Conservation (phyloP, 2,113 vertebrate genomes). For the Accipiter cooperii region DNA sequence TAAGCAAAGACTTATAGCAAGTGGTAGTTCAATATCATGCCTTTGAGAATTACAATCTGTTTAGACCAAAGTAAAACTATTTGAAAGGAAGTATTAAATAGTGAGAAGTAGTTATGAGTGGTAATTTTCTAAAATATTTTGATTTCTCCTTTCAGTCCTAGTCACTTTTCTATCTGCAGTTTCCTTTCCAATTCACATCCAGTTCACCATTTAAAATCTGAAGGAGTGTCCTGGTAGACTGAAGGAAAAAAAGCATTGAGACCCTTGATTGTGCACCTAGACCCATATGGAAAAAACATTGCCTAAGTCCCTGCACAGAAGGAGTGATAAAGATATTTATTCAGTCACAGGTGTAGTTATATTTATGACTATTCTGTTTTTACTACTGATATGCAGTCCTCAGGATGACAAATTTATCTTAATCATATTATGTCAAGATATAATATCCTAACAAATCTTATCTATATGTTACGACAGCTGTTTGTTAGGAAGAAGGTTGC, state of each 20-base stretch:
- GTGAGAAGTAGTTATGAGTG: not conserved
- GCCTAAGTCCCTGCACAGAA: not conserved
- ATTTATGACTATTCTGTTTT: not conserved
- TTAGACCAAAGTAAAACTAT: not conserved
- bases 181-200: not conserved
- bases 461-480: not conserved
- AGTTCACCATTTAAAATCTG: not conserved
- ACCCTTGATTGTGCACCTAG: not conserved
- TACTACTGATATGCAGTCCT: not conserved
- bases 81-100: conserved; percentile 16
- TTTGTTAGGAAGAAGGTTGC: not conserved
- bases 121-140: not conserved
- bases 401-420: not conserved
- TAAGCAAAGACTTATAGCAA: not conserved
- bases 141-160: not conserved
- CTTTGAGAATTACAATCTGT: not conserved
- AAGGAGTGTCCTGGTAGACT: not conserved
- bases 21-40: not conserved
- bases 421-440: not conserved
- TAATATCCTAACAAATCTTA: not conserved
- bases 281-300: not conserved
- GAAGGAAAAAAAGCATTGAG: not conserved
- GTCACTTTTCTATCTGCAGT: not conserved
- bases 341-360: not conserved
- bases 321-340: not conserved